A percentile compares a stretch with the other conserved stretches of the same genome.
phyloP scores from a whole-genome alignment of 1,140 invertebrate species.

The Heliconius hewitsoni region DNA sequence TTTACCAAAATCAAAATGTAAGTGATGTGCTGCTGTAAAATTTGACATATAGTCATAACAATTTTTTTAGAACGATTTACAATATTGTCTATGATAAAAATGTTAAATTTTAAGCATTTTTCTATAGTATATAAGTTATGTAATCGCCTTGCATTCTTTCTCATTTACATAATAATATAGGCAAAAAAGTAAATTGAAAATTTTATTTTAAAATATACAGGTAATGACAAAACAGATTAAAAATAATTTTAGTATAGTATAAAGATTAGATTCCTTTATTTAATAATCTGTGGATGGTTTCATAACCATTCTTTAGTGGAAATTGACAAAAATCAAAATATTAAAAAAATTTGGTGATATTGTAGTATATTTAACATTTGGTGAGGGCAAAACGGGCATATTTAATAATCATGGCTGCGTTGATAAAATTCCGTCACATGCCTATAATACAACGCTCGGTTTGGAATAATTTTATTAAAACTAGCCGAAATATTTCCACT shows the following conservation, averaged over 20 bases:
- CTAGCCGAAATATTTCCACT: constrained; percentile 68
- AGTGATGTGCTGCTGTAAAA: background rate
- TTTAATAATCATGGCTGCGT: constrained; percentile 58
- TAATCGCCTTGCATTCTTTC: no score
- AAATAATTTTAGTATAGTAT: background rate
- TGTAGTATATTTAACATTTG: background rate
- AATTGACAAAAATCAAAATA: constrained; percentile 28
- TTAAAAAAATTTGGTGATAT: background rate
- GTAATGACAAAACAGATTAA: background rate
- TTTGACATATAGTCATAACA: background rate
- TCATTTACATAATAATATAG: no score
- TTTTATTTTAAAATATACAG: background rate
- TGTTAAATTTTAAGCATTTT: background rate
- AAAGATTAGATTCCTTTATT: no score
- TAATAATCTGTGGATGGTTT: constrained; percentile 43
- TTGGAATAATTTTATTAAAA: constrained; percentile 64
- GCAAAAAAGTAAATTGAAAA: no score
- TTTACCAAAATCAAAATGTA: background rate
- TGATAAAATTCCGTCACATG: constrained; percentile 69
- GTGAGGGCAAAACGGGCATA: background rate
- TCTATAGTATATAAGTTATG: background rate
- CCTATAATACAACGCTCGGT: constrained; percentile 61
- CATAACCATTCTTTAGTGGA: constrained; percentile 45
- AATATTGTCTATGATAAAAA: background rate
- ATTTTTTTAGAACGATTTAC: background rate